Evolutionary conservation across 2,113 vertebrate genomes (phyloP).

Genomic region (Brachypodius melanocephalos): DNA sequence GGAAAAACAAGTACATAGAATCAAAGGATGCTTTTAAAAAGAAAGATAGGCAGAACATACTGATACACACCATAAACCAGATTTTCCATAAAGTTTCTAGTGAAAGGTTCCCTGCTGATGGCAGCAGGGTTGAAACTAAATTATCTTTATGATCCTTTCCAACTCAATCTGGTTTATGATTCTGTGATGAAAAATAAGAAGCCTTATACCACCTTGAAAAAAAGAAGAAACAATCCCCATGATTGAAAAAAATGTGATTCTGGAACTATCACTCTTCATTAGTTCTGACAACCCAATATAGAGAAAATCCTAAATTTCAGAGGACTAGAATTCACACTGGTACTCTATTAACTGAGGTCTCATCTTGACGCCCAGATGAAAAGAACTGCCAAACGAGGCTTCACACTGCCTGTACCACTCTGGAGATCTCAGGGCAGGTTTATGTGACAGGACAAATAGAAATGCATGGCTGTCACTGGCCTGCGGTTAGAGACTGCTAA

Average conservation of each 20-base stretch:
- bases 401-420: background rate
- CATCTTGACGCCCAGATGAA: background rate
- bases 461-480: background rate
- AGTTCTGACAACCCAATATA: background rate
- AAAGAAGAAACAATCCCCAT: background rate
- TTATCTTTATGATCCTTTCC: background rate
- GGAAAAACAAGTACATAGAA: background rate
- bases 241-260: background rate
- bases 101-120: background rate
- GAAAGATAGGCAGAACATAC: background rate
- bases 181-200: background rate
- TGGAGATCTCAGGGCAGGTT: background rate
- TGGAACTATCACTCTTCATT: background rate
- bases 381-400: background rate
- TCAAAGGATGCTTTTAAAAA: background rate
- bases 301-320: background rate
- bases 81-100: background rate
- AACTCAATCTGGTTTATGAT: background rate
- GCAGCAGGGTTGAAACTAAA: background rate
- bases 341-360: background rate
- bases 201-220: background rate
- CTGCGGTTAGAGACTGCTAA: background rate
- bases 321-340: background rate
- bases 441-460: background rate
- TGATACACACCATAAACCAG: background rate